Evolutionary conservation across 2,797 vertebrate genomes (phyloP), one percentile per base, ranked within the genome.

Genomic region (Pelochelys cantorii): DNA sequence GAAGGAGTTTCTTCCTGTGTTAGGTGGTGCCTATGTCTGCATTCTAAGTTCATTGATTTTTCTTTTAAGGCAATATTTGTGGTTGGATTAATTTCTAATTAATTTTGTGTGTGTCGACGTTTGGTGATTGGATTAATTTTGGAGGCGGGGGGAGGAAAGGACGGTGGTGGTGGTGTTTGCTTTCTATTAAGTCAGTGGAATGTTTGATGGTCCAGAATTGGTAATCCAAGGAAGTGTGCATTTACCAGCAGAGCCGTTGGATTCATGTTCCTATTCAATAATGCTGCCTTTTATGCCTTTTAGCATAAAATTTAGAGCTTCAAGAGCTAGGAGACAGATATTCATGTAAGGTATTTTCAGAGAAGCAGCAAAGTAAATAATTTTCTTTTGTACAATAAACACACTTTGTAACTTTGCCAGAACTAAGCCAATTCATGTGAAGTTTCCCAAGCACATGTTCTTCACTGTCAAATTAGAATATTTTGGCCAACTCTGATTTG

Each of bases 71-170:
- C 34, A 71, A 34, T 71, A 86, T 84, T 34, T 11, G 91, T 92
- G 62, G 42, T 89, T 94, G 90, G 57, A 86, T 83, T 89, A 87
- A 81, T 90, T 89, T 86, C 81, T 60, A 54, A 65, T 2, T 3
- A 88, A 77, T 62, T 83, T 86, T 10, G 48, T 34, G 23, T 90
- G 34, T 84, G 91, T 77, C 90, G 83, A 88, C 93, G 8, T 74
- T 74, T 48, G 88, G 57, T 37, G 85, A 82, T 71, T 79, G 27
- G 59, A 71, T 84, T 93, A 92, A 81, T 71, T 13, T 13, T 83
- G 0, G 8, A 20, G 17, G 25, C 83, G 91, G 11, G 31, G 23
- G 42, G 42, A 48, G 42, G 8, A 48, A 48, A 48, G 42, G 42
- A 48, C 7, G 42, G 42, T 48, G 42, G 42, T 48, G 42, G 5